Evolutionary conservation across 2,888 invertebrate genomes (phyloP), one percentile per base, ranked within the genome.

Genomic region (Troides helena): DNA sequence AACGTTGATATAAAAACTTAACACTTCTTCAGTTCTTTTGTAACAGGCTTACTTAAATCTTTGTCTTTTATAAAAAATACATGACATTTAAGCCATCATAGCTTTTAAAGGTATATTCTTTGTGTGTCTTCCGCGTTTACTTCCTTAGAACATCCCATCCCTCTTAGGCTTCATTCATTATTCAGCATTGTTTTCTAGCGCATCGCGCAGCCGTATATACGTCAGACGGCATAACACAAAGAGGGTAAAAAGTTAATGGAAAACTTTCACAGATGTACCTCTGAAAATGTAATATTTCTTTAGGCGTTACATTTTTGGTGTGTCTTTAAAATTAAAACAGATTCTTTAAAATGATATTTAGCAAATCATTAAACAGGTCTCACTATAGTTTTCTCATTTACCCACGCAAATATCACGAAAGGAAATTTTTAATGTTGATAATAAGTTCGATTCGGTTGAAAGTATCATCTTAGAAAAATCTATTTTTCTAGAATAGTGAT

Each of bases 401-500:
- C 39, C 6, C 10, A 10, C 39, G 39, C 10, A 39, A 39, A 39
- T 0, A 10, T 1, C 39, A 1, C 10, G 39, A 39, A 39, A 10
- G 7, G 39, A 10, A 10, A 10, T 39, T 39, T 39, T 39, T 39
- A 39, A 39, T 39, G 7, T 39, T 39, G 8, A 39, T 10, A 39
- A 39, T 8, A 39, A 39, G 7, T 39, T 39, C 7, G 39, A 39
- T 39, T 39, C 39, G 10, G 39, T 39, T 39, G 39, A 0, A 39
- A 39, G 1, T 8, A 39, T 39, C 8, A 10, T 10, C 10, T 39
- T 7, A 10, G 8, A 39, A 39, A 10, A 39, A 39, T 39, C 50
- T 18, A 18, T 50, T 70, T 71, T 79, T 78, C 80, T 78, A 78
- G 62, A 58, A 62, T 58, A 21, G 57, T 21, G 62, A 62, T 65